Percentiles rank a stretch among this genome's conserved stretches.
Conservation (phyloP, 2,888 invertebrate species). For the Napeogenes sylphis region DNA sequence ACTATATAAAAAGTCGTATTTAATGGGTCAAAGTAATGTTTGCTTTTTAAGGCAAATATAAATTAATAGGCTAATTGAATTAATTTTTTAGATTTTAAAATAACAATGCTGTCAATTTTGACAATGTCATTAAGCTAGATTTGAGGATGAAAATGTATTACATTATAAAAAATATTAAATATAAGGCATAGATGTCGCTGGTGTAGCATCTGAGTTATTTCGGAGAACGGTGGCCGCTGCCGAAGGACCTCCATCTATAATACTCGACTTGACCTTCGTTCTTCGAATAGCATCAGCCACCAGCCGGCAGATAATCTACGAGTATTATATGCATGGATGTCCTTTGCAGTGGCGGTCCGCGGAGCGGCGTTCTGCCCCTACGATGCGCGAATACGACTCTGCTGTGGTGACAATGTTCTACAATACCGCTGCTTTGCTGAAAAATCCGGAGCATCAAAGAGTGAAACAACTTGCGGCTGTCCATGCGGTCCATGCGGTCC, state of each 20-base stretch:
- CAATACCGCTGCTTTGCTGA: constrained; percentile 40
- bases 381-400: constrained; percentile 39
- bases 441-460: constrained; percentile 45
- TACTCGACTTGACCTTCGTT: constrained; percentile 60
- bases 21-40: no score
- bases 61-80: no score
- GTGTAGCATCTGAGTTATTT: constrained; percentile 56
- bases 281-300: constrained; percentile 61
- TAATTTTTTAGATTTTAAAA: no score
- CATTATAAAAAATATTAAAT: no score
- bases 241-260: constrained; percentile 61
- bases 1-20: no score
- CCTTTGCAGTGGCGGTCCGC: constrained; percentile 55
- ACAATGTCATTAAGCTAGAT: no score
- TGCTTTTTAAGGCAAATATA: no score
- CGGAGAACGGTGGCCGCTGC: constrained; percentile 65
- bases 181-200: constrained; percentile 36
- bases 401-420: constrained; percentile 47
- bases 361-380: constrained; percentile 33
- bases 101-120: no score
- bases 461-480: constrained; percentile 32
- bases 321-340: constrained; percentile 68
- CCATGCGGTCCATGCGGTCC: constrained; percentile 39
- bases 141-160: no score
- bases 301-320: constrained; percentile 48